phyloP scores from a whole-genome alignment of 2,888 invertebrate genomes.

The Cantharis rufa region DNA sequence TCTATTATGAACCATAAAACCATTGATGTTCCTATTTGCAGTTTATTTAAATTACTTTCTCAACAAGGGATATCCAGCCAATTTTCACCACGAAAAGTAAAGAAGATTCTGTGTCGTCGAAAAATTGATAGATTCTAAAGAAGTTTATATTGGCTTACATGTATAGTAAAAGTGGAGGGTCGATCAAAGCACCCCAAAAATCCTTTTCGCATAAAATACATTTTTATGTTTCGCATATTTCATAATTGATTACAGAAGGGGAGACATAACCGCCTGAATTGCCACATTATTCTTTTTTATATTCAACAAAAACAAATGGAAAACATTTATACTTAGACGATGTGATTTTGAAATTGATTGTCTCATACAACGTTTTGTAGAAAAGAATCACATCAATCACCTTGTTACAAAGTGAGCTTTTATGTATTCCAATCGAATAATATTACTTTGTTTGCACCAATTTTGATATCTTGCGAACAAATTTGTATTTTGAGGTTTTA shows the following conservation, averaged over 20 bases:
- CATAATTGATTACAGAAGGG: conserved; percentile 48
- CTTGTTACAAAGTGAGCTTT: conserved; percentile 1
- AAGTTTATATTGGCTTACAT: conserved; percentile 36
- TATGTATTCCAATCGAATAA: conserved; percentile 3
- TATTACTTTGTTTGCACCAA: not conserved
- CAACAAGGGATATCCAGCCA: conserved; percentile 42
- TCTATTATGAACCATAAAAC: conserved; percentile 26
- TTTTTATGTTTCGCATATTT: conserved; percentile 48
- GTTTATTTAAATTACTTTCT: conserved; percentile 53
- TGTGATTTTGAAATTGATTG: conserved; percentile 46
- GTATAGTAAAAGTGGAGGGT: conserved; percentile 38
- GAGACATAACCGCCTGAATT: conserved; percentile 43
- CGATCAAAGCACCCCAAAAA: conserved; percentile 41
- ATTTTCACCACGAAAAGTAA: conserved; percentile 42
- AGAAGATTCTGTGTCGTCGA: conserved; percentile 42
- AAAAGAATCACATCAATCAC: conserved; percentile 6
- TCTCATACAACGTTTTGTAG: conserved; percentile 34
- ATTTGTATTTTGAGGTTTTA: not conserved
- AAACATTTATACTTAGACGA: conserved; percentile 42
- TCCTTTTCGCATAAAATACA: conserved; percentile 41
- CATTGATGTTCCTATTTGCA: conserved; percentile 51
- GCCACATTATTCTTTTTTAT: conserved; percentile 47
- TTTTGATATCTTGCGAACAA: not conserved
- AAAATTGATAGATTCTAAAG: conserved; percentile 49
- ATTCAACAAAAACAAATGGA: conserved; percentile 43